Base-by-base conservation (phyloP, 2,888 invertebrate species). In the Conops quadrifasciatus region DNA sequence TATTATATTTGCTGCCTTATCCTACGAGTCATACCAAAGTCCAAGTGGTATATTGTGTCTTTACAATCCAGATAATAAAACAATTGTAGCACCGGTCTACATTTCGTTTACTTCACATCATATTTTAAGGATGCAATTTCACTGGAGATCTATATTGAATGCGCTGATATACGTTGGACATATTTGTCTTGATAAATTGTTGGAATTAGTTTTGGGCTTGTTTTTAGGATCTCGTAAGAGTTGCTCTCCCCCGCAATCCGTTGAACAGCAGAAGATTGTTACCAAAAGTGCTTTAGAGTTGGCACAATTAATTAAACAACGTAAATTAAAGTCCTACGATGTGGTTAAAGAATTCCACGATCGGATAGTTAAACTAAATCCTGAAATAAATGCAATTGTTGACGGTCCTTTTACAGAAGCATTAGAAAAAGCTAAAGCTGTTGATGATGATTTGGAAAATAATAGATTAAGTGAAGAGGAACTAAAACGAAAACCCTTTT, bases 321-420 rank as follows among this genome's bases (percentile, higher is more conserved):
- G 88, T 65, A 87, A 91, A 80, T 75, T 94, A 11, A 90, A 89
- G 63, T 90, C 91, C 2, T 91, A 90, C 80, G 89, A 91, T 73
- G 88, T 95, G 21, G 92, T 95, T 0, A 86, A 87, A 73, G 89
- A 91, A 2, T 96, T 91, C 81, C 92, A 94, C 75, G 90, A 92
- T 63, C 89, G 96, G 77, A 94, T 95, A 63, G 89, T 91, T 75
- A 88, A 90, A 80, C 77, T 82, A 0, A 95, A 97, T 83, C 88
- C 89, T 0, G 82, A 92, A 16, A 79, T 96, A 56, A 97, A 97
- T 86, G 93, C 95, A 0, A 89, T 97, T 0, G 93, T 95, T 0
- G 94, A 94, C 78, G 90, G 94, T 49, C 88, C 95, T 67, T 97
- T 91, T 81, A 88, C 90, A 11, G 91, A 89, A 2, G 96, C 97